Evolutionary conservation across 1,140 invertebrate species (phyloP).

Genomic region (Apis mellifera): DNA sequence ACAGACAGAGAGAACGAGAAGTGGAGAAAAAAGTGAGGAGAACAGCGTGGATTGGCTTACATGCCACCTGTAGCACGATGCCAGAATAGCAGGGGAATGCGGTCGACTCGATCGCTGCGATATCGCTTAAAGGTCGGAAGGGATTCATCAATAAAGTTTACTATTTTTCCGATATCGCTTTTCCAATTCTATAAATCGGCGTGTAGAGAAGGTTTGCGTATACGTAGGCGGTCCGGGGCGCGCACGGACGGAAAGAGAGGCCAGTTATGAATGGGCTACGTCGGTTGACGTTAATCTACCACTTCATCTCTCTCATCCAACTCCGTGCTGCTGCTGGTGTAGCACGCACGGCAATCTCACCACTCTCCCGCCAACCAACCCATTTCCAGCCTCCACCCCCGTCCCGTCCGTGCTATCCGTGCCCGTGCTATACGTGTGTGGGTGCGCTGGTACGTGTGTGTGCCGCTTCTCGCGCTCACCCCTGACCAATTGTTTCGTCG

Average conservation of each 20-base stretch:
- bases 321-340: constrained; percentile 24
- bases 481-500: constrained; percentile 60
- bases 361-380: constrained; percentile 48
- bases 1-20: neutral
- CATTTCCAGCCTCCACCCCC: constrained; percentile 22
- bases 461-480: constrained; percentile 29
- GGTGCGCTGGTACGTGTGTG: too few species aligned
- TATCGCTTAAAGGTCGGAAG: constrained; percentile 68
- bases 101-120: constrained; percentile 62
- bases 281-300: constrained; percentile 71
- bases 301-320: constrained; percentile 69
- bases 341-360: constrained; percentile 49
- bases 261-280: constrained; percentile 70
- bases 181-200: constrained; percentile 69
- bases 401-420: constrained; percentile 6
- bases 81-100: constrained; percentile 47
- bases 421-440: neutral
- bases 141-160: constrained; percentile 70
- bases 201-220: constrained; percentile 42
- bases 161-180: constrained; percentile 69
- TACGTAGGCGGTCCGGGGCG: constrained; percentile 23
- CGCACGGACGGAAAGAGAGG: constrained; percentile 39
- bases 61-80: constrained; percentile 66
- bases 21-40: constrained; percentile 26
- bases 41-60: constrained; percentile 64